Base-by-base conservation (phyloP, 2,888 invertebrate genomes). In the Linnaemya vulpina region DNA sequence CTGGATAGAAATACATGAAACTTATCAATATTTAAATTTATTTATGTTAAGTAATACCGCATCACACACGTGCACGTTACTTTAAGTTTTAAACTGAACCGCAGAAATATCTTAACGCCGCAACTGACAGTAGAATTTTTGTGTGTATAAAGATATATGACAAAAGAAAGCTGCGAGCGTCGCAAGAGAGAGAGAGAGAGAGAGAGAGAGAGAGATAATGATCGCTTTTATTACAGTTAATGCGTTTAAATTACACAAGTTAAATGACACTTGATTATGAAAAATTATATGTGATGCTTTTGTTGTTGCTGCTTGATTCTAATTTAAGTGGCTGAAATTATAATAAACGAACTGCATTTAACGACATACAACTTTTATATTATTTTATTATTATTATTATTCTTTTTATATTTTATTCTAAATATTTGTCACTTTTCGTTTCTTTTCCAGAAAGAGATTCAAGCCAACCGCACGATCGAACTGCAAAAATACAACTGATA, bases 401-500 rank as follows among this genome's bases (percentile, higher is more conserved):
- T n/a, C n/a, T 51, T 15, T 53, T 22, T 74, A 49, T 30, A 38
- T 62, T 60, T 22, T 53, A n/a, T 51, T 22, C 35, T 58, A 30
- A 43, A 35, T 17, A 79, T 68, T 68, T 53, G 46, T 53, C 43
- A 46, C 73, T 73, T 70, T 51, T 53, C 46, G 38, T 65, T 68
- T 38, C 5, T 58, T n/a, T 75, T 46, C 46, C 78, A 65, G 75
- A 20, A 80, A 67, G 20, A 71, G 68, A 80, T 79, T 73, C 79
- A 40, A 40, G 30, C 38, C 38, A 83, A 86, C 88, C 87, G 86
- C 77, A 86, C 87, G 86, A 87, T 77, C 83, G 83, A 71, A 86
- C 77, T 86, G 75, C 86, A 62, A 83, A 88, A 86, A 86, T 86
- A 80, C 82, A 85, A 88, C 88, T 88, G 88, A 88, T 87, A 87